Evolutionary conservation across 2,888 invertebrate species (phyloP), one percentile per base, ranked within the genome.

Genomic region (Bombyx huttoni): DNA sequence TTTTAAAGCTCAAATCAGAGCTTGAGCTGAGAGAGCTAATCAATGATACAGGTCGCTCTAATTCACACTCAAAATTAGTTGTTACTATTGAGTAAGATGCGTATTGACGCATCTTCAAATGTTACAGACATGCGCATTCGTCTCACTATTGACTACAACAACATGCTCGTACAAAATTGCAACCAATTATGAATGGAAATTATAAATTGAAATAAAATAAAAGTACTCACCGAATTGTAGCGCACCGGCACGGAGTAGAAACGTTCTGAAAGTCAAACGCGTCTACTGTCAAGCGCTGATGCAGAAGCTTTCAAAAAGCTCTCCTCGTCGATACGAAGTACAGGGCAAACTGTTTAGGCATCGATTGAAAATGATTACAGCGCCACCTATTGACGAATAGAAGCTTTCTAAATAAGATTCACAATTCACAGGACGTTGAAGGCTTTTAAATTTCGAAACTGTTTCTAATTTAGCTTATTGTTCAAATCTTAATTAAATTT

Each of bases 361-460:
- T 47, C 10, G 40, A 13, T 5, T 40, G 34, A 34, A n/a, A 33
- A 50, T 13, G 33, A 51, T 49, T 48, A 46, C 48, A 64, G 56
- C 73, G 76, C 75, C 83, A 82, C 68, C 83, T 81, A 57, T 58
- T 58, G 63, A 52, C 52, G 66, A 69, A 70, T 79, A 71, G 79
- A 53, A 34, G 51, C 46, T 69, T 55, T 63, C 56, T 8, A 7
- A 0, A 33, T 13, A 40, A 34, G 46, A 47, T 51, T 51, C 1
- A 35, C 34, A 0, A 2, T 24, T n/a, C n/a, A n/a, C n/a, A n/a
- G n/a, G n/a, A n/a, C n/a, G n/a, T n/a, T n/a, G n/a, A n/a, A n/a
- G n/a, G 24, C 24, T 24, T 0, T 24, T 24, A 24, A 24, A 24
- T 24, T 24, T 24, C 24, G 24, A 24, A 24, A 24, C 2, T 24